These are phyloP conservation scores for Numida meleagris DNA, from an alignment of 2,113 vertebrate species.

Conservation along the genomic window DNA sequence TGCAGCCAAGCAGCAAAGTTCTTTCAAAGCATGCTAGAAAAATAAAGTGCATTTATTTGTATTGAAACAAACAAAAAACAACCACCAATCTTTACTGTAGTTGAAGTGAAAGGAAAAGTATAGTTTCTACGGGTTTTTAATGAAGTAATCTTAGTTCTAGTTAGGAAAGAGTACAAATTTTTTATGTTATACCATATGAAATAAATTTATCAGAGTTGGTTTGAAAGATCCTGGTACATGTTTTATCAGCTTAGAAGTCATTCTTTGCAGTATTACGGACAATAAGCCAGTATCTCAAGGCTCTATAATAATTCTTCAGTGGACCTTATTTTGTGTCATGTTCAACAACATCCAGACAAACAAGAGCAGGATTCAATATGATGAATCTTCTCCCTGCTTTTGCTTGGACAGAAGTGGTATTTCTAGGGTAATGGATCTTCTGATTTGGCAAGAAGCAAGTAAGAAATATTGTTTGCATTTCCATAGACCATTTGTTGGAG, in stretches of 20 bases:
- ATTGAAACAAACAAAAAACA: neutral
- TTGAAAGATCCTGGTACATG: neutral
- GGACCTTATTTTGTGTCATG: neutral
- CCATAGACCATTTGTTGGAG: accelerated
- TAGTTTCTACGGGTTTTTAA: conserved; percentile 16
- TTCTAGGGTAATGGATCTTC: neutral
- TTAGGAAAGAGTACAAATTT: neutral
- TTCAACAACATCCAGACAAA: neutral
- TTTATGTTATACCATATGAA: neutral
- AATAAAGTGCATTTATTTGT: conserved; percentile 6
- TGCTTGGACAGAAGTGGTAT: neutral
- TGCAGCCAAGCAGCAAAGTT: conserved; percentile 37
- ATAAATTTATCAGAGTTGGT: neutral
- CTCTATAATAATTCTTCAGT: neutral
- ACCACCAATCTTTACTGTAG: neutral
- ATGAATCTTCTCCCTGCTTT: neutral
- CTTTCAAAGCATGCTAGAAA: neutral
- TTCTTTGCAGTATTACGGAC: neutral
- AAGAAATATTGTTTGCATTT: neutral
- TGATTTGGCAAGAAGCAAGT: too few relatives aligned
- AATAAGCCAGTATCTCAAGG: neutral
- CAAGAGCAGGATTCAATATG: neutral
- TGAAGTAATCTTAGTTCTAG: neutral
- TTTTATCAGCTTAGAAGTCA: neutral
- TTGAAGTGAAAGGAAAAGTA: conserved; percentile 15